A percentile compares a stretch with the other conserved stretches of the same genome.
Evolutionary conservation across 2,113 vertebrate genomes (phyloP).

Genomic region (Phylloscopus trochilus): DNA sequence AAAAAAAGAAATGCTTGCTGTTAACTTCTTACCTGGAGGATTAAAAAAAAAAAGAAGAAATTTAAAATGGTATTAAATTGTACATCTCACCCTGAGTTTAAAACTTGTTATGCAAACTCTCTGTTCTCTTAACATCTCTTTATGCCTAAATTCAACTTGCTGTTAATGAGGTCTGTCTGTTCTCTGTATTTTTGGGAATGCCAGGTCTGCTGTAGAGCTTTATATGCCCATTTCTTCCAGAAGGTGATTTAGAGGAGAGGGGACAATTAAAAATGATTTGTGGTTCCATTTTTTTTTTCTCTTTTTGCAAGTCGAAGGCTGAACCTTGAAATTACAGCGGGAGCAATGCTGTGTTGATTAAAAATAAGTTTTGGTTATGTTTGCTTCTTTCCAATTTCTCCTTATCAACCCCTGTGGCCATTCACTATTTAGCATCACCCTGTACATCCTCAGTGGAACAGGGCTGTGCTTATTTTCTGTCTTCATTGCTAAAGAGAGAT

Average conservation of each 20-base stretch:
- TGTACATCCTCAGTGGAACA: neutral
- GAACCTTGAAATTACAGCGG: neutral
- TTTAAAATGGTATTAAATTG: neutral
- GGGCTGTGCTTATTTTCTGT: neutral
- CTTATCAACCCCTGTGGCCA: neutral
- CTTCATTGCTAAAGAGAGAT: neutral
- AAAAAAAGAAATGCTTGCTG: neutral
- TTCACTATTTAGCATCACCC: neutral
- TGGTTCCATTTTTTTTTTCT: neutral
- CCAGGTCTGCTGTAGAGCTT: neutral
- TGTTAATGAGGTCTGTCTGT: neutral
- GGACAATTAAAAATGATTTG: neutral
- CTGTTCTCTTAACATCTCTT: neutral
- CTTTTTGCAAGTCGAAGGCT: neutral
- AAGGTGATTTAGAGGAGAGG: neutral
- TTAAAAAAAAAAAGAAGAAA: neutral
- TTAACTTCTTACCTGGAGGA: neutral
- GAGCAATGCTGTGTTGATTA: neutral
- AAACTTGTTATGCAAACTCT: neutral
- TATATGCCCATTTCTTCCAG: neutral
- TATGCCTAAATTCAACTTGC: neutral
- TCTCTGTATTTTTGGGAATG: neutral
- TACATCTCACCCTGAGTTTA: neutral
- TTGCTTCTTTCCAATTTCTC: neutral
- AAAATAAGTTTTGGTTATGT: neutral